These are phyloP conservation scores for Tuberolachnus salignus DNA, from an alignment of 2,888 invertebrate genomes.

Conservation along the genomic window DNA sequence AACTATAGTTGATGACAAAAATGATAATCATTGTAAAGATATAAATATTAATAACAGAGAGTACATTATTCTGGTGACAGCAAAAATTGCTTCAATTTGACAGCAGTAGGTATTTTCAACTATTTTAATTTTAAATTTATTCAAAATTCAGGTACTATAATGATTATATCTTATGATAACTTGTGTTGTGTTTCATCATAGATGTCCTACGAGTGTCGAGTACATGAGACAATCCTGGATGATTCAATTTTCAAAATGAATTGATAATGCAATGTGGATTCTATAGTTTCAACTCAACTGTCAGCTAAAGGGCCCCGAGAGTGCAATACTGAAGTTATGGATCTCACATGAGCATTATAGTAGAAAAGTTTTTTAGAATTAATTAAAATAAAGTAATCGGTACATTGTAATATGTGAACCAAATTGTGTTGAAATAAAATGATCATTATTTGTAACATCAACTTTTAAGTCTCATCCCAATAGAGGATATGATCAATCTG, in stretches of 20 bases:
- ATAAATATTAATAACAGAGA: neutral
- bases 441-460: neutral
- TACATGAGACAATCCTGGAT: neutral
- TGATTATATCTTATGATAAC: too few relatives aligned
- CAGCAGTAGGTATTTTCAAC: neutral
- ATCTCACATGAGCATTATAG: neutral
- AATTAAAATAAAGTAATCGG: neutral
- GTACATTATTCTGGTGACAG: neutral
- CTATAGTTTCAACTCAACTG: neutral
- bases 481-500: neutral
- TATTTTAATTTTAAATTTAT: too few relatives aligned
- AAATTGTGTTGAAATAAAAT: neutral
- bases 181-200: neutral
- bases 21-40: conserved; percentile 9
- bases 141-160: too few relatives aligned
- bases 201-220: neutral
- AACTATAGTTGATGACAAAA: conserved; percentile 10
- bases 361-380: neutral
- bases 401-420: neutral
- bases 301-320: too few relatives aligned
- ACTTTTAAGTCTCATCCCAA: neutral
- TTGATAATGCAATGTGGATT: neutral
- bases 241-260: neutral
- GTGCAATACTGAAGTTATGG: too few relatives aligned
- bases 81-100: neutral